Evolutionary conservation across 2,888 invertebrate species (phyloP), one percentile per base, ranked within the genome.

Genomic region (Apocheima hispidaria): DNA sequence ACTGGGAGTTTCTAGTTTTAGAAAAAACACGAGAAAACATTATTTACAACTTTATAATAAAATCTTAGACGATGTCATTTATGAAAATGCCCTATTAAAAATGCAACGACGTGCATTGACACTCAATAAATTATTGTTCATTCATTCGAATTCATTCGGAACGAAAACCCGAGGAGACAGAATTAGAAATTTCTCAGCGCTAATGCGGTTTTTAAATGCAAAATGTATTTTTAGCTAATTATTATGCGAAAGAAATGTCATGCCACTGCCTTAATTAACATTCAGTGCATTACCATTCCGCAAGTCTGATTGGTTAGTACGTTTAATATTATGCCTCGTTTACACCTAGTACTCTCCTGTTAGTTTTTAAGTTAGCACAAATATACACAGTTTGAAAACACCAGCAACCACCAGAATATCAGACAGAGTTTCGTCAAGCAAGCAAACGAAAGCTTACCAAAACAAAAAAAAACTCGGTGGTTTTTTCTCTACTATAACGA

Each of bases 171-270:
- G 14, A 20, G 20, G 36, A 36, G 59, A 40, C 35, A 51, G 46
- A 46, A 23, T 63, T 67, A 64, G 65, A 63, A 63, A 63, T 18
- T 9, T n/a, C 14, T 18, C 18, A 40, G 50, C 30, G n/a, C 59
- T 63, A 50, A 59, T 63, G 43, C 40, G 60, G 38, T 52, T 52
- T 63, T 67, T 20, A 65, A 68, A 58, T 43, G 62, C 61, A 61
- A 33, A 30, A 33, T 71, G 66, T 70, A 69, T 75, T 72, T 68
- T 58, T 2, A 70, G 69, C 68, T 71, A 73, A 76, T 66, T 66
- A 69, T 71, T 69, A 78, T 74, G 69, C 75, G 65, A 70, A 68
- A 58, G 65, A 63, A 66, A 56, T 63, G 77, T 74, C 74, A 75
- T 68, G 68, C 59, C 56, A 49, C 21, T 51, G 41, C 61, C 60